Evolutionary conservation across 2,113 vertebrate species (phyloP).

Genomic region (Bombycilla garrulus): DNA sequence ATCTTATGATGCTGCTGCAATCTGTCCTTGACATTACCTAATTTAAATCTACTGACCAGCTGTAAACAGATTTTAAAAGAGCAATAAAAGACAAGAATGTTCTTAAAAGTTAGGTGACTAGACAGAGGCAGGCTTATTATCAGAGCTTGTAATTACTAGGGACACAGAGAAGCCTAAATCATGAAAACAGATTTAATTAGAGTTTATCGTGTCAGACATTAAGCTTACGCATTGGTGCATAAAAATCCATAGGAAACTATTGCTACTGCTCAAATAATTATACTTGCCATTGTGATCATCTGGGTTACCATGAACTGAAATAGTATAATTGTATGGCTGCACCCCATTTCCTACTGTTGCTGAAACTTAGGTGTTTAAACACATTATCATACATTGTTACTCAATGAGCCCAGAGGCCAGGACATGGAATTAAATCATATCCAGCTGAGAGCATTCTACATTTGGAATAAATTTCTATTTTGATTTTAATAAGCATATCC

Average conservation of each 20-base stretch:
- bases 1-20: not conserved
- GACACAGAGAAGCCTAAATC: not conserved
- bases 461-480: not conserved
- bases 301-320: not conserved
- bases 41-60: not conserved
- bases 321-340: not conserved
- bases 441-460: not conserved
- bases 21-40: not conserved
- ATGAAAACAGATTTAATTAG: not conserved
- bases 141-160: not conserved
- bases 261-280: not conserved
- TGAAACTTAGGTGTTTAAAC: not conserved
- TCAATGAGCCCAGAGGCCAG: not conserved
- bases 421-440: not conserved
- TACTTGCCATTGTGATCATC: not conserved
- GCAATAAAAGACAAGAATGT: not conserved
- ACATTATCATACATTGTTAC: not conserved
- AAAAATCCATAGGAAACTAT: not conserved
- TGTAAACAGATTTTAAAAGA: not conserved
- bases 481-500: not conserved
- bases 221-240: not conserved
- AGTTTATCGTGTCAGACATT: not conserved
- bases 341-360: not conserved
- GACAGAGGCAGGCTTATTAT: not conserved
- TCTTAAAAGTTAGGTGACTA: not conserved